Conservation (phyloP, 2,888 invertebrate species). For the Pocota personata region DNA sequence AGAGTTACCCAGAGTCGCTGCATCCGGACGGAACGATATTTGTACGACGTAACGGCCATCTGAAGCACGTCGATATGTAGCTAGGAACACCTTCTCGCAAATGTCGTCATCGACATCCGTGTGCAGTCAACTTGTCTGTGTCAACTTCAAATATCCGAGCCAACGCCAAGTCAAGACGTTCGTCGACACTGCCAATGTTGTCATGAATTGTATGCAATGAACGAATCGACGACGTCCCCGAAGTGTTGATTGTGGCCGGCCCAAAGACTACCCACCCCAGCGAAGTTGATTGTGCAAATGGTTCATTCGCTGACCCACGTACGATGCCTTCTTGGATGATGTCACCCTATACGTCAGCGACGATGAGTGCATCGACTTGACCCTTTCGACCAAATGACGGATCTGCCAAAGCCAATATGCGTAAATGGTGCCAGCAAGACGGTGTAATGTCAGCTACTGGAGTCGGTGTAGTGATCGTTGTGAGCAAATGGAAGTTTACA, state of each 20-base stretch:
- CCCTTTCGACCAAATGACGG: slow-evolving; percentile 30
- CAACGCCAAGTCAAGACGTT: slow-evolving; percentile 17
- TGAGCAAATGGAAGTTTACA: slow-evolving; percentile 14
- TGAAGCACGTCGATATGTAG: background rate
- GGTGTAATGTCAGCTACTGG: slow-evolving; percentile 20
- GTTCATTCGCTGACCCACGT: slow-evolving; percentile 26
- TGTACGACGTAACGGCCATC: background rate
- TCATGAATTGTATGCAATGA: background rate
- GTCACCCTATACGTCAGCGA: slow-evolving; percentile 36
- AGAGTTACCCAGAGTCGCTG: slow-evolving; percentile 5
- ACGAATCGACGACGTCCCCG: background rate
- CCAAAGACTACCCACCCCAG: slow-evolving; percentile 53
- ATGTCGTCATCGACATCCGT: background rate
- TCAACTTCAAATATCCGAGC: slow-evolving; percentile 13
- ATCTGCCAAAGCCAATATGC: slow-evolving; percentile 29
- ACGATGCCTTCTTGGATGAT: slow-evolving; percentile 26
- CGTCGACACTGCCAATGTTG: slow-evolving; percentile 6
- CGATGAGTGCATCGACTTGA: slow-evolving; percentile 30
- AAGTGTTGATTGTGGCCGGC: slow-evolving; percentile 21
- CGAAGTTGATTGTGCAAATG: slow-evolving; percentile 35
- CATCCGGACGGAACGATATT: slow-evolving; percentile 13
- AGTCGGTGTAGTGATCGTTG: slow-evolving; percentile 24
- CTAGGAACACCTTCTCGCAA: slow-evolving; percentile 6
- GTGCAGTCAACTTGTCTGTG: background rate
- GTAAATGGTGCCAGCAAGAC: slow-evolving; percentile 29